Conservation (phyloP, 2,888 invertebrate genomes). For the Cataglyphis cursor region DNA sequence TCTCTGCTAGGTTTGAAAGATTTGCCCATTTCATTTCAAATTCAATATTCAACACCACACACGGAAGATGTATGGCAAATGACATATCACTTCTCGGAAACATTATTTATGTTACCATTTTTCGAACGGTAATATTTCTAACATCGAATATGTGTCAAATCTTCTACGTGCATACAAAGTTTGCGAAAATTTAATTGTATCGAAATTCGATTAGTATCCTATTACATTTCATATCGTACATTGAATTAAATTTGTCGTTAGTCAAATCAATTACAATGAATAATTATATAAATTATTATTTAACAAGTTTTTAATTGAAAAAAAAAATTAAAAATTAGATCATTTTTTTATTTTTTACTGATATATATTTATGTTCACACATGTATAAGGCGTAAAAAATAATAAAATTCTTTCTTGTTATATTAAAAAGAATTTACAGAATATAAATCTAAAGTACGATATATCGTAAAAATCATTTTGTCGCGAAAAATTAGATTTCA, state of each 20-base stretch:
- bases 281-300: background rate
- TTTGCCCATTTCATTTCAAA: constrained; percentile 37
- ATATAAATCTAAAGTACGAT: background rate
- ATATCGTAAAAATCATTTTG: constrained; percentile 8
- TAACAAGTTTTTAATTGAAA: background rate
- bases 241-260: background rate
- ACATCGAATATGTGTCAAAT: background rate
- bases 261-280: background rate
- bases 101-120: constrained; percentile 34
- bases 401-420: background rate
- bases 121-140: constrained; percentile 6
- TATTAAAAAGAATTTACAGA: background rate
- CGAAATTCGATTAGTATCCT: background rate
- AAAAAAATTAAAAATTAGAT: background rate
- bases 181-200: background rate
- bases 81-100: constrained; percentile 30
- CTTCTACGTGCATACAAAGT: background rate
- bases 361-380: background rate
- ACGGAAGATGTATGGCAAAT: constrained; percentile 4
- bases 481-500: background rate
- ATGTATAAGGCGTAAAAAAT: background rate
- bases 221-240: background rate
- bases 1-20: constrained; percentile 21
- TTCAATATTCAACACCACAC: constrained; percentile 27
- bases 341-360: background rate